Conservation (phyloP, 2,888 invertebrate species). For the Dilophus febrilis region DNA sequence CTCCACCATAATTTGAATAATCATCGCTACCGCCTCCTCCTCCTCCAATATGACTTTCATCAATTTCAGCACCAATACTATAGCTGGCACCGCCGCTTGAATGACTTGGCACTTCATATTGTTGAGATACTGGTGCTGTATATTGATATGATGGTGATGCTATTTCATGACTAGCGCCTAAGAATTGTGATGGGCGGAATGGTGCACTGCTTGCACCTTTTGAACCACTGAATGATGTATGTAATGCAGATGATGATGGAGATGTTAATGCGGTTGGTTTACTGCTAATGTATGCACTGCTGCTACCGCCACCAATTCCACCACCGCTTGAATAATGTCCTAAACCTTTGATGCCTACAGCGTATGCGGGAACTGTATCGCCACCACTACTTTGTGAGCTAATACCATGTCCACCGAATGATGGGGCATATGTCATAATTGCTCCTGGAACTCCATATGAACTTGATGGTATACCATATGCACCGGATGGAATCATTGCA, state of each 20-base stretch:
- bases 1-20: not conserved
- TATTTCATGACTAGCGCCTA: slow-evolving; percentile 24
- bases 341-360: slow-evolving; percentile 2
- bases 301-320: not conserved
- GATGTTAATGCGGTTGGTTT: too few relatives aligned
- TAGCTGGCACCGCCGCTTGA: not conserved
- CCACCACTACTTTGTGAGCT: too few relatives aligned
- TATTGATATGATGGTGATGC: not conserved
- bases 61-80: too few relatives aligned
- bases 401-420: too few relatives aligned
- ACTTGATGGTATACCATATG: not conserved
- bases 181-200: slow-evolving; percentile 25
- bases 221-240: slow-evolving; percentile 6
- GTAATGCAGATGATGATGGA: too few relatives aligned
- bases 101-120: not conserved
- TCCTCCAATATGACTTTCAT: not conserved
- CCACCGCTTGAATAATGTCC: not conserved
- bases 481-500: not conserved
- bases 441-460: not conserved
- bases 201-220: too few relatives aligned
- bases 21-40: not conserved
- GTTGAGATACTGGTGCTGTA: not conserved
- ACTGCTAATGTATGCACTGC: too few relatives aligned
- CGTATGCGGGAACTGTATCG: not conserved
- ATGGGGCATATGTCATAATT: not conserved